A percentile compares a stretch with the other conserved stretches of the same genome.
Conservation (phyloP, 2,797 vertebrate species). For the Paedocypris micromegethes region DNA sequence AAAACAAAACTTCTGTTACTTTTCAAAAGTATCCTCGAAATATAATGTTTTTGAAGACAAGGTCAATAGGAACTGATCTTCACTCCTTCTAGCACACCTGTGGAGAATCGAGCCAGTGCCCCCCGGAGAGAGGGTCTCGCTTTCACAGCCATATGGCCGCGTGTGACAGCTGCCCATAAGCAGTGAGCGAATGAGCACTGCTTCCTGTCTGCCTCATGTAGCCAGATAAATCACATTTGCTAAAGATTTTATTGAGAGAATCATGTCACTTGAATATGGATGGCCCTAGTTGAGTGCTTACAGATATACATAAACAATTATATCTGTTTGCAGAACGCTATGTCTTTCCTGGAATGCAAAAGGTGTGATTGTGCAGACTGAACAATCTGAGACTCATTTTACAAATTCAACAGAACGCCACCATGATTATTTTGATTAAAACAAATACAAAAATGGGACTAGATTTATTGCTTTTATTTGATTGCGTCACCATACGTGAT, state of each 20-base stretch:
- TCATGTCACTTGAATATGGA: conserved; percentile 6
- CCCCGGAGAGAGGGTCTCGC: conserved; percentile 1
- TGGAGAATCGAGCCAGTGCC: conserved; percentile 18
- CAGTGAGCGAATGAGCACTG: conserved; percentile 19
- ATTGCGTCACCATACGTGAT: no score
- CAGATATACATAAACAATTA: conserved; percentile 13
- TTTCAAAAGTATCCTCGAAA: conserved; percentile 11
- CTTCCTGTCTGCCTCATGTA: conserved; percentile 28
- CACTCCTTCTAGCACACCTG: conserved; percentile 30
- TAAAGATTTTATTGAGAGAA: conserved; percentile 29
- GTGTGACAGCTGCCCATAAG: conserved; percentile 31
- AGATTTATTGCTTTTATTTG: no score
- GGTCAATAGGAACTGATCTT: conserved; percentile 27
- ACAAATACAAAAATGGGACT: no score
- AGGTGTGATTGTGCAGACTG: no score
- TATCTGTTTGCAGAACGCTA: conserved; percentile 14
- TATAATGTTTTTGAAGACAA: conserved; percentile 4
- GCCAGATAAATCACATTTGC: conserved; percentile 33
- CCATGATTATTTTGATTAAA: no score
- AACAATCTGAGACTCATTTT: conserved; percentile 14
- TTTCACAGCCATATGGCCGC: conserved; percentile 32
- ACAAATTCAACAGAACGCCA: background rate
- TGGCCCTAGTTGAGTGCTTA: background rate
- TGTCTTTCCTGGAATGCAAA: background rate
- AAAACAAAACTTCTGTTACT: conserved; percentile 6